Conservation (phyloP, 1,140 invertebrate species). For the Drosophila ficusphila region DNA sequence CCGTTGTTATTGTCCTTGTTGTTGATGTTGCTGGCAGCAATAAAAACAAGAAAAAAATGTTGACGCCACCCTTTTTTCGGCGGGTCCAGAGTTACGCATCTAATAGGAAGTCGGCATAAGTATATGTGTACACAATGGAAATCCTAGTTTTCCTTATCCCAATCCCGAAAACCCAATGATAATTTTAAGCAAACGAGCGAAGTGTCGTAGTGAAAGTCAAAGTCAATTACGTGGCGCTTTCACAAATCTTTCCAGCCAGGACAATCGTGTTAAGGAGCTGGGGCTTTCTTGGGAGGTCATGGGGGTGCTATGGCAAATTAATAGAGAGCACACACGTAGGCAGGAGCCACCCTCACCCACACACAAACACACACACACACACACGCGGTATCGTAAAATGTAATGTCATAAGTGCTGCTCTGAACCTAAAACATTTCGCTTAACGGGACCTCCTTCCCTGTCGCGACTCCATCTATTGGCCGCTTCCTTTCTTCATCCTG, state of each 20-base stretch:
- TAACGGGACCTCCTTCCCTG: constrained; percentile 55
- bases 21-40: constrained; percentile 73
- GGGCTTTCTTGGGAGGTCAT: constrained; percentile 1
- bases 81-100: constrained; percentile 47
- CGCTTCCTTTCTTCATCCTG: constrained; percentile 21
- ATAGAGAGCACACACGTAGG: constrained; percentile 61
- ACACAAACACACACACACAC: not conserved
- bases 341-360: not conserved
- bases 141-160: constrained; percentile 44
- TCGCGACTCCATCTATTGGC: constrained; percentile 44
- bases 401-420: constrained; percentile 77
- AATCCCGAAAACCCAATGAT: constrained; percentile 48
- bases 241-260: constrained; percentile 74
- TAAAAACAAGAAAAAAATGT: constrained; percentile 78
- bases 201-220: constrained; percentile 49
- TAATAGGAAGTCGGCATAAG: constrained; percentile 74
- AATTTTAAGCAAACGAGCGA: constrained; percentile 73
- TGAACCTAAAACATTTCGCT: constrained; percentile 79
- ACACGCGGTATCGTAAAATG: constrained; percentile 60
- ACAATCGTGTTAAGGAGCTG: constrained; percentile 46
- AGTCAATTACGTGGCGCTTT: constrained; percentile 81
- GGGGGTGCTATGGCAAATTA: constrained; percentile 76
- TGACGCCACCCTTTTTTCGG: constrained; percentile 73
- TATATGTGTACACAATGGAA: constrained; percentile 79
- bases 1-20: constrained; percentile 44